Conservation (phyloP, 2,797 vertebrate genomes). For the Oreonectes daqikongensis region DNA sequence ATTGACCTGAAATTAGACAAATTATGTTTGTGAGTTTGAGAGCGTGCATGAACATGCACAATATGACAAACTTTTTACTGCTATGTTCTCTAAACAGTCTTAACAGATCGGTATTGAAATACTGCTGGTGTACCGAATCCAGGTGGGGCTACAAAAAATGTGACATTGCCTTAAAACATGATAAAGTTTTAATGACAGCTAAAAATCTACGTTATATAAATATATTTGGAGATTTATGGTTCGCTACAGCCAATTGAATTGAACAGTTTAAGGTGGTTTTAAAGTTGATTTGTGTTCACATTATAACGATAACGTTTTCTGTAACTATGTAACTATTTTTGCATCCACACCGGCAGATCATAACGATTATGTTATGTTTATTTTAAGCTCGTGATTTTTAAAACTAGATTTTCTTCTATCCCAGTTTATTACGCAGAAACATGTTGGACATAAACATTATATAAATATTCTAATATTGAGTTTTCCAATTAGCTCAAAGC, state of each 20-base stretch:
- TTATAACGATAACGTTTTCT: too few species aligned
- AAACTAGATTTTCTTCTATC: too few species aligned
- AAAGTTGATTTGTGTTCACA: too few species aligned
- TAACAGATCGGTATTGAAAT: slow-evolving; percentile 7
- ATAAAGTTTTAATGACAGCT: neutral
- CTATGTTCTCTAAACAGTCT: neutral
- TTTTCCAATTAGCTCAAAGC: too few species aligned
- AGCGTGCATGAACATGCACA: neutral
- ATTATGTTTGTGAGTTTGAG: slow-evolving; percentile 19
- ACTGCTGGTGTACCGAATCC: neutral
- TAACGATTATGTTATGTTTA: too few species aligned
- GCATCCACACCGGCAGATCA: too few species aligned
- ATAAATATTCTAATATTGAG: too few species aligned
- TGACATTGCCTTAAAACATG: slow-evolving; percentile 9
- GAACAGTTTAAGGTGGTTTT: neutral
- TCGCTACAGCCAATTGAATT: neutral
- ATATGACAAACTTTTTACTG: neutral
- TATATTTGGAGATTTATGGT: neutral
- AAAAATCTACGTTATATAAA: neutral
- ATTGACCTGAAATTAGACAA: slow-evolving; percentile 35
- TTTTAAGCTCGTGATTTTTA: too few species aligned
- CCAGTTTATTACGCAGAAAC: neutral
- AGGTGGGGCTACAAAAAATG: neutral
- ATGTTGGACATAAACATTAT: too few species aligned
- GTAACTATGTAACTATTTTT: too few species aligned